Evolutionary conservation across 2,888 invertebrate species (phyloP), one percentile per base, ranked within the genome.

Genomic region (Anodontia alba): DNA sequence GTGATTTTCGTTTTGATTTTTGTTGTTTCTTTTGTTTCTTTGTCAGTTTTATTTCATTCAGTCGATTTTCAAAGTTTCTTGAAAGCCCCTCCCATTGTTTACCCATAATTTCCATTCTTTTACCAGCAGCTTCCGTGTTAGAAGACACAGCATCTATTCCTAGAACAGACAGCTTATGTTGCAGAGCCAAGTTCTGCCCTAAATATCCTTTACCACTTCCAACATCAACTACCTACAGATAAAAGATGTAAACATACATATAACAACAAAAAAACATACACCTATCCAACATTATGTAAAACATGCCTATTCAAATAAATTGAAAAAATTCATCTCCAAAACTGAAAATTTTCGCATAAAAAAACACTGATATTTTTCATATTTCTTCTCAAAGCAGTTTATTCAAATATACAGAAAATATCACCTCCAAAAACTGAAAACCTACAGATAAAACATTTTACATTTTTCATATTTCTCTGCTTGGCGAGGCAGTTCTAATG

Each of bases 191-290:
- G 17, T 97, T 96, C 0, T 97, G 96, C 57, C 97, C 97, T 49
- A 98, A 95, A 94, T 98, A 97, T 0, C 98, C 98, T 92, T 97
- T 97, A 0, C 98, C 98, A 91, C 98, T 98, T 0, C 98, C 98
- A 57, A 97, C 96, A 93, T 98, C 98, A 23, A 98, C 95, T 54
- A 97, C 95, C 94, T 96, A 95, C 7, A 84, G 66, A 36, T 54
- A 73, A 12, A 66, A 69, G 3, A 46, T 20, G 46, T 20, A 46
- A 20, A 38, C 8, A 26, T 62, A 1, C 17, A 42, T 26, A 31
- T 42, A n/a, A n/a, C n/a, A n/a, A n/a, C n/a, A n/a, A n/a, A n/a
- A 20, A 33, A 12, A 20, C 17, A 26, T 29, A 43, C 15, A 8
- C 10, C n/a, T 10, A 5, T 20, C 20, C 69, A 69, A 69, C 33